A percentile compares a stretch with the other conserved stretches of the same genome.
Evolutionary conservation across 2,113 vertebrate species (phyloP).

Genomic region (Aegithalos caudatus): DNA sequence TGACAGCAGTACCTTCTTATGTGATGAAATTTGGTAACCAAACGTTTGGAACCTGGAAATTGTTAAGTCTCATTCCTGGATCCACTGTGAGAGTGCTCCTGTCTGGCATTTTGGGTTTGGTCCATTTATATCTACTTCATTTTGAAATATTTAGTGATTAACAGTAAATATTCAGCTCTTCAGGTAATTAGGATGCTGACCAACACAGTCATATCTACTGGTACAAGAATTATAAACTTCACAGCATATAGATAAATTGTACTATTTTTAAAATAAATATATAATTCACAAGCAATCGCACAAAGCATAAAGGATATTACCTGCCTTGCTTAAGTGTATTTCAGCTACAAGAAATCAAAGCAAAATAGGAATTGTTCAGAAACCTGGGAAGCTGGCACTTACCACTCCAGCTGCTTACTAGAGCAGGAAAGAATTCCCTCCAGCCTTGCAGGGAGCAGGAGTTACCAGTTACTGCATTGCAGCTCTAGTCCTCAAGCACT

Average conservation of each 20-base stretch:
- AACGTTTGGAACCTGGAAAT: not conserved
- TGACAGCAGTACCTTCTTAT: not conserved
- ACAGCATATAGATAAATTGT: not conserved
- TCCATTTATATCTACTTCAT: not conserved
- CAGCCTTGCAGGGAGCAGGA: not conserved
- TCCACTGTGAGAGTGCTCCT: not conserved
- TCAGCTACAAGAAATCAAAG: not conserved
- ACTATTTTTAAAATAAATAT: not conserved
- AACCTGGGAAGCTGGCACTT: not conserved
- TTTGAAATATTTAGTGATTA: not conserved
- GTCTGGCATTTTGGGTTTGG: not conserved
- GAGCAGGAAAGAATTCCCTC: not conserved
- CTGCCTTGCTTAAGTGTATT: not conserved
- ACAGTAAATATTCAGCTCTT: not conserved
- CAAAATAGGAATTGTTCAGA: not conserved
- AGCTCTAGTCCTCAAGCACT: not conserved
- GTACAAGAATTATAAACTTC: not conserved
- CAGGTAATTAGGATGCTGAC: not conserved
- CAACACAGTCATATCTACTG: not conserved
- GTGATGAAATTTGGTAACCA: not conserved
- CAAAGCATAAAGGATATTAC: not conserved
- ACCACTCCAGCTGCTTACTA: not conserved
- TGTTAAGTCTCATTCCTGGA: not conserved
- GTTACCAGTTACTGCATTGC: slow-evolving; percentile 24
- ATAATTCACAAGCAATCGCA: not conserved